Percentiles rank a stretch among this genome's conserved stretches.
phyloP scores from a whole-genome alignment of 1,140 invertebrate genomes.

The Diorhabda elongata region DNA sequence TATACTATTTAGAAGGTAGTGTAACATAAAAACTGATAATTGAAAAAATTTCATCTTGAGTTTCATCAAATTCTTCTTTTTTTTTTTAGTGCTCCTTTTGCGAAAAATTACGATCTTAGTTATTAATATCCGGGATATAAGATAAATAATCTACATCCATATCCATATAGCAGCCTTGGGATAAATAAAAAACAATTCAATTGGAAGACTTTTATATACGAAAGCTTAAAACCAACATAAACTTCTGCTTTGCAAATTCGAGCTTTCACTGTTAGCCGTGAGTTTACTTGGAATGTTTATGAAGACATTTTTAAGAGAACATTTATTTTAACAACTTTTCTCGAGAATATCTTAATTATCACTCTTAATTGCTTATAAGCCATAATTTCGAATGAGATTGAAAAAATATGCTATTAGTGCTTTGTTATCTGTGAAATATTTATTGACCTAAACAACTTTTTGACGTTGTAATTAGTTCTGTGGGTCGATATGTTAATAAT shows the following conservation, averaged over 20 bases:
- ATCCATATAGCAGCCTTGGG: too few relatives aligned
- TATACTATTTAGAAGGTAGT: too few relatives aligned
- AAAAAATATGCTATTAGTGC: background rate
- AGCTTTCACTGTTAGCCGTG: background rate
- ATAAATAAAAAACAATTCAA: too few relatives aligned
- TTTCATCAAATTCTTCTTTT: too few relatives aligned
- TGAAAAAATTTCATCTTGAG: too few relatives aligned
- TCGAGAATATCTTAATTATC: background rate
- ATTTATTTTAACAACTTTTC: background rate
- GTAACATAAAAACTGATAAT: too few relatives aligned
- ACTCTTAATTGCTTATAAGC: background rate
- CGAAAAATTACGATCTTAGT: too few relatives aligned
- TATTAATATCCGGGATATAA: too few relatives aligned
- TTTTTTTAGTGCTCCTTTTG: too few relatives aligned
- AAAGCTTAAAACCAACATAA: background rate
- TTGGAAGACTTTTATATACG: too few relatives aligned
- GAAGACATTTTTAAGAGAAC: background rate
- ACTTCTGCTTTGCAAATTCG: background rate
- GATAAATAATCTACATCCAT: too few relatives aligned
- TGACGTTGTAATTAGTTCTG: background rate
- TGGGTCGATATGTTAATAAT: background rate
- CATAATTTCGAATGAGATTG: background rate
- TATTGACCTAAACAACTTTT: background rate
- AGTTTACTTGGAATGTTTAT: background rate
- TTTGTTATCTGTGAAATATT: constrained; percentile 3